Percentiles rank a stretch among this genome's conserved stretches.
These are phyloP conservation scores for Schizaphis graminum DNA, from an alignment of 2,888 invertebrate genomes.

Conservation along the genomic window DNA sequence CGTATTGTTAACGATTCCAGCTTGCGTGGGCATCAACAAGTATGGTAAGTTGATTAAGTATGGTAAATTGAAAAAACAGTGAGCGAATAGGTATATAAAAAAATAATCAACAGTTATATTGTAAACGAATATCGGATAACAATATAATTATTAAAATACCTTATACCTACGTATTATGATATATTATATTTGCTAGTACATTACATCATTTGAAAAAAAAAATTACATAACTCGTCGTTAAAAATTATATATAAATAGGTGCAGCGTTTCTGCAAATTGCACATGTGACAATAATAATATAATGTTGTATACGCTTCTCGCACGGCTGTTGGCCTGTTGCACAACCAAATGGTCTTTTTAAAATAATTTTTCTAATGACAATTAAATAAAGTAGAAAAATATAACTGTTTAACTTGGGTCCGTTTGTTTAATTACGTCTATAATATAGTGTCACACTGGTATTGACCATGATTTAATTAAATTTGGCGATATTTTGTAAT, in stretches of 20 bases:
- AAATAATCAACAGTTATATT: too few species aligned
- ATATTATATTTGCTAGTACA: background rate
- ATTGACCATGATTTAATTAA: background rate
- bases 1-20: background rate
- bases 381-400: background rate
- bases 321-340: background rate
- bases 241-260: background rate
- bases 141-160: background rate
- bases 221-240: background rate
- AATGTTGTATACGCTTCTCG: background rate
- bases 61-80: background rate
- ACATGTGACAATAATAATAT: background rate
- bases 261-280: background rate
- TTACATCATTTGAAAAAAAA: background rate
- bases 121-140: background rate
- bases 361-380: background rate
- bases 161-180: background rate
- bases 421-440: background rate
- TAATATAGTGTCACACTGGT: background rate
- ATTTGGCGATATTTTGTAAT: background rate
- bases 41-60: background rate
- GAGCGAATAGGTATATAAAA: too few species aligned
- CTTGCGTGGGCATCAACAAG: background rate
- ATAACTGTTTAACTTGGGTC: background rate
- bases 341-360: background rate